A percentile compares a stretch with the other conserved stretches of the same genome.
Evolutionary conservation across 1,140 invertebrate genomes (phyloP).

Genomic region (Listronotus bonariensis): DNA sequence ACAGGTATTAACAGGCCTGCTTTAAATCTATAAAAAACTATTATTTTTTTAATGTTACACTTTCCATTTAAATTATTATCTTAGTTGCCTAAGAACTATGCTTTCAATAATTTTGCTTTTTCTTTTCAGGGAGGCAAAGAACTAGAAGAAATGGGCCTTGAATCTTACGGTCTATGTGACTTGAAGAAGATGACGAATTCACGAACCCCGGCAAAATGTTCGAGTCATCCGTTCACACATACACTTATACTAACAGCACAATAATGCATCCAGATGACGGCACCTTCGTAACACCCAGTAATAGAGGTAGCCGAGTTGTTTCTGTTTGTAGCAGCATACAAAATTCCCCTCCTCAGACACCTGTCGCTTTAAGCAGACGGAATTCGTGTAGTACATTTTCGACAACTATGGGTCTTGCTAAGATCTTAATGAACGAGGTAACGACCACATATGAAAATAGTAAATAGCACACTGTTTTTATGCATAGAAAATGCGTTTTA

Average conservation of each 20-base stretch:
- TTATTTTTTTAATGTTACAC: too few relatives aligned
- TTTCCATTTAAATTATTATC: too few relatives aligned
- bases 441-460: too few relatives aligned
- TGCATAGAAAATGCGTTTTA: too few relatives aligned
- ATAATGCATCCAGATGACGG: conserved; percentile 88
- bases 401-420: conserved; percentile 76
- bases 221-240: conserved; percentile 77
- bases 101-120: background rate
- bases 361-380: conserved; percentile 65
- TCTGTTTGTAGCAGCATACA: conserved; percentile 57
- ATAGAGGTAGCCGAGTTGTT: conserved; percentile 56
- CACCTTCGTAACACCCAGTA: conserved; percentile 64
- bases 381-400: conserved; percentile 80
- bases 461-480: too few relatives aligned
- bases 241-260: conserved; percentile 88
- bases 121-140: conserved; percentile 70
- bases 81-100: too few relatives aligned
- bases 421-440: conserved; percentile 79
- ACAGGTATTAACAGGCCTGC: too few relatives aligned
- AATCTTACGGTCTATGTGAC: conserved; percentile 81
- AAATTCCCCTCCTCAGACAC: conserved; percentile 61
- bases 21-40: too few relatives aligned
- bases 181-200: conserved; percentile 84
- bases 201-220: conserved; percentile 75
- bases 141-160: conserved; percentile 76